Evolutionary conservation across 2,113 vertebrate species (phyloP), one percentile per base, ranked within the genome.

Genomic region (Callionymus lyra): DNA sequence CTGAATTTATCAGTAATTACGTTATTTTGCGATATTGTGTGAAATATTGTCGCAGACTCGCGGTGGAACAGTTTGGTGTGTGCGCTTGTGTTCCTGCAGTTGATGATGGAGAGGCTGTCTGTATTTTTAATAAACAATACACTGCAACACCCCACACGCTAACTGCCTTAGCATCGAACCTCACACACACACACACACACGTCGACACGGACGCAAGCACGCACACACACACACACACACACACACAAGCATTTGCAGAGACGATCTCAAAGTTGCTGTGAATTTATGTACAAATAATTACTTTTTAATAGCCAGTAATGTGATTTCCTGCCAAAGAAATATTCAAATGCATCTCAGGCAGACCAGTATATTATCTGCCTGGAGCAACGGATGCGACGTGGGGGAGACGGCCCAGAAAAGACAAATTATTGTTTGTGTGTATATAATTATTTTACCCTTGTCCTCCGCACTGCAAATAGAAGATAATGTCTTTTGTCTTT

Each of bases 271-370:
- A 45, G 32, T 35, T 34, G 44, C 33, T 6, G 12, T 32, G 44
- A 45, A 45, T 45, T 45, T 45, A 45, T 45, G 44, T 45, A 86
- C 85, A 86, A 85, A 88, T 88, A 88, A 88, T 86, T 88, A 87
- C 85, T 86, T 88, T 88, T 88, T 88, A 86, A 88, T 87, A 84
- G 84, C 74, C 81, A 72, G 73, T 85, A 86, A 88, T 85, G 75
- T 75, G 83, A 86, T 86, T 86, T 84, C 82, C 81, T 86, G 84
- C 84, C 84, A 85, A 84, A 86, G 80, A 88, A 86, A 86, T 86
- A 86, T 88, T 86, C 84, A 88, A 84, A 88, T 86, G 71, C 80
- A 66, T 84, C 82, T 84, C 78, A 80, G 73, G 79, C 83, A 86
- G 85, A 84, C 82, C 83, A 84, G 86, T 86, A 83, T 88, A 85